Base-by-base conservation (phyloP, 2,888 invertebrate species). In the Aporophyla nigra region DNA sequence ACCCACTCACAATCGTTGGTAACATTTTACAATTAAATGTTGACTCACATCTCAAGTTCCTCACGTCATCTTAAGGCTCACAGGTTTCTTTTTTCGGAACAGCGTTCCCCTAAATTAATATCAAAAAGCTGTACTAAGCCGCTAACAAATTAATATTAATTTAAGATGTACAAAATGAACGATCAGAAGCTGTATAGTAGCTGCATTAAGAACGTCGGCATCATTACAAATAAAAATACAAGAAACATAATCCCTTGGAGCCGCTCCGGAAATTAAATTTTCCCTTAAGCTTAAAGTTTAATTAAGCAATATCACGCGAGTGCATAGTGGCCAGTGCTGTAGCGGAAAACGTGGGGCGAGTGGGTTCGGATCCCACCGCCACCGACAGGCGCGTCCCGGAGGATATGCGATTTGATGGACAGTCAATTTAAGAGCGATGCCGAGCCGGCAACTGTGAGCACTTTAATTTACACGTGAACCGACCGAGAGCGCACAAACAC, bases 201-300 rank as follows among this genome's bases (percentile, higher is more conserved):
- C 86, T 87, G 88, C 88, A 88, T 86, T 85, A 80, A 83, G 75
- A 86, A 74, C 80, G 82, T 80, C 85, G 85, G 85, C 83, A 85
- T 88, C 77, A 83, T 82, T 87, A 87, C 88, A 90, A 93, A 92
- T 91, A 92, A 93, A 93, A 93, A 92, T 91, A 92, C 90, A 89
- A 92, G 92, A 91, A 91, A 92, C 89, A 87, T 91, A 91, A 94
- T 94, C 92, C 92, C 90, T 91, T 86, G 86, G 87, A 91, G 91
- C 91, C 84, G 88, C 89, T 90, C 94, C 95, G 95, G 95, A 95
- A 95, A 95, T 95, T 95, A 95, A 94, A 94, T 95, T 93, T 93
- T 93, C 93, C 93, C 90, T 94, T 94, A 93, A 94, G 94, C 94
- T 93, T 93, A 92, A 94, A 94, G 90, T 95, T 95, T 94, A 95